These are phyloP conservation scores for Rhinolophus sinicus DNA, from an alignment of 2,113 vertebrate species.

Conservation along the genomic window DNA sequence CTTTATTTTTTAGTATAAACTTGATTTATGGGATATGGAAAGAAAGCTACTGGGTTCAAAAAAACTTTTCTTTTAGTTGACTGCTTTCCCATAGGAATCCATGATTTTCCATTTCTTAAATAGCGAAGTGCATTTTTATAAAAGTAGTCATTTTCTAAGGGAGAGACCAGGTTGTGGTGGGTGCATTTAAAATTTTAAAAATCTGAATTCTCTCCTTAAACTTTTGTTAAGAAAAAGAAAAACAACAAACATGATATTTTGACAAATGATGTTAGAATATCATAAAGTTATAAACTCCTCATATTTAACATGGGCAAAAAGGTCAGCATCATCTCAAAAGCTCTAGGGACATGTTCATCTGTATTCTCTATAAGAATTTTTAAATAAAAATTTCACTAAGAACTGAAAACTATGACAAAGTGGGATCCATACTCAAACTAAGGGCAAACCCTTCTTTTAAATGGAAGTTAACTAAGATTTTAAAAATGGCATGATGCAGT, in stretches of 20 bases:
- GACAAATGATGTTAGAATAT: neutral
- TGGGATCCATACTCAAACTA: constrained; percentile 14
- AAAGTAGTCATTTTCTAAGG: neutral
- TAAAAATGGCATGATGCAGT: neutral
- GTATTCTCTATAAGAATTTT: neutral
- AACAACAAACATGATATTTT: neutral
- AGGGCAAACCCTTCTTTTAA: neutral
- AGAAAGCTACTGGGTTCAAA: neutral
- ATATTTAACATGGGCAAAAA: neutral
- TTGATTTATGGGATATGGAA: neutral
- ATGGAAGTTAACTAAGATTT: neutral
- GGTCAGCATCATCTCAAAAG: neutral
- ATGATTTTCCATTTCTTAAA: constrained; percentile 23
- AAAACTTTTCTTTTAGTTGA: neutral
- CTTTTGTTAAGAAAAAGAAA: neutral
- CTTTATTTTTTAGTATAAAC: neutral
- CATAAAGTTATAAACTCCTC: neutral
- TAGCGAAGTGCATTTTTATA: neutral
- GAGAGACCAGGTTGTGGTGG: neutral
- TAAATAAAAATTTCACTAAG: neutral
- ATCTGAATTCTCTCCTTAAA: neutral
- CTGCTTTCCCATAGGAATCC: neutral
- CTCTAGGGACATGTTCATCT: neutral
- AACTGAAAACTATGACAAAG: neutral
- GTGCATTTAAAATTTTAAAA: neutral